Conservation (phyloP, 2,797 vertebrate genomes). For the Coregonus sp. region DNA sequence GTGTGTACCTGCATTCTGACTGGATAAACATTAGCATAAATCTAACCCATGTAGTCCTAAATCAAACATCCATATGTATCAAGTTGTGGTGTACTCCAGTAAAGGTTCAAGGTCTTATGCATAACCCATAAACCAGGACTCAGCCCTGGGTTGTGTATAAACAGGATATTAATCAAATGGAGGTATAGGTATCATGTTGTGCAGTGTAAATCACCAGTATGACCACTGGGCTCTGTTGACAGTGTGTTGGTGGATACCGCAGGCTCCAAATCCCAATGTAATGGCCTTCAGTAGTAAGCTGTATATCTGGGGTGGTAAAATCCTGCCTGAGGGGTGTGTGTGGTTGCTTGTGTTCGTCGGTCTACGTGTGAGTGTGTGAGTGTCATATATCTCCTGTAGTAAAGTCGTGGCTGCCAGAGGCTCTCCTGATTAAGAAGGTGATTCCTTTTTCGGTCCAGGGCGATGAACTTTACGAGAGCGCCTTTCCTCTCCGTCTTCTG, state of each 20-base stretch:
- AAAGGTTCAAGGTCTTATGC: constrained; percentile 29
- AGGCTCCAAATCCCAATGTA: constrained; percentile 65
- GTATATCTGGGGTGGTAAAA: constrained; percentile 63
- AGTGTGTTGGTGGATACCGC: constrained; percentile 56
- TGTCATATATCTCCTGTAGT: constrained; percentile 51
- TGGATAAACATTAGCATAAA: too few relatives aligned
- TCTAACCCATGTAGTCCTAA: not conserved
- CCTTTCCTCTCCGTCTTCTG: constrained; percentile 42
- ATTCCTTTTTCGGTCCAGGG: constrained; percentile 68
- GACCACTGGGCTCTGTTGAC: constrained; percentile 60
- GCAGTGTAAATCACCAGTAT: constrained; percentile 53
- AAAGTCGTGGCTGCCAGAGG: constrained; percentile 54
- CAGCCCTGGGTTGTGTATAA: constrained; percentile 29
- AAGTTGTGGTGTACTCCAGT: not conserved
- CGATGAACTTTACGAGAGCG: constrained; percentile 76
- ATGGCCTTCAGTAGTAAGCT: constrained; percentile 62
- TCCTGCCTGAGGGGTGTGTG: not conserved
- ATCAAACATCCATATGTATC: not conserved
- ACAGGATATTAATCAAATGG: constrained; percentile 13
- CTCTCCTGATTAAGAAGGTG: constrained; percentile 67
- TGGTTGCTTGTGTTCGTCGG: constrained; percentile 37
- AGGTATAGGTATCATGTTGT: constrained; percentile 11
- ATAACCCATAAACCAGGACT: constrained; percentile 29
- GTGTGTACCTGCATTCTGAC: too few relatives aligned
- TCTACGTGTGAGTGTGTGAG: constrained; percentile 26